Evolutionary conservation across 2,888 invertebrate genomes (phyloP).

Genomic region (Ormyrus thymus): DNA sequence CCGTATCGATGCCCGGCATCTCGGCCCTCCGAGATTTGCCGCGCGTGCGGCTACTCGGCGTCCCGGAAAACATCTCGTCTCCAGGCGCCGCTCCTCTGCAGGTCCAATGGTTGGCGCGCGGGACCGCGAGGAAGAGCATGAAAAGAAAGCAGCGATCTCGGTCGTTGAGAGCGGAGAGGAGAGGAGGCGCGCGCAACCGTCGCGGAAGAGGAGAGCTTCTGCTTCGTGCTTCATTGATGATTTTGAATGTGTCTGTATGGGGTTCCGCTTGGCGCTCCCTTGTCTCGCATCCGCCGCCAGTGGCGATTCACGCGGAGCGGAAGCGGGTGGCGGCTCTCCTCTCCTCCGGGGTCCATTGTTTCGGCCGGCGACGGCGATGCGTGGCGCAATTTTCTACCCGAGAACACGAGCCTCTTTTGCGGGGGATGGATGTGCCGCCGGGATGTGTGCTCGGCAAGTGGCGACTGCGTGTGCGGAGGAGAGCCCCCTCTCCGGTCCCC

Average conservation of each 20-base stretch:
- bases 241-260: slow-evolving; percentile 37
- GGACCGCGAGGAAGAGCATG: too few relatives aligned
- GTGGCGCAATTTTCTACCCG: slow-evolving; percentile 24
- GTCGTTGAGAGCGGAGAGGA: background rate
- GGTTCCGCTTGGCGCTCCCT: background rate
- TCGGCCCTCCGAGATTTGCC: background rate
- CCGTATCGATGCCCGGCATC: background rate
- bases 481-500: slow-evolving; percentile 4
- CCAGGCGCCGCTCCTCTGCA: background rate
- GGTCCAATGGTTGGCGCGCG: too few relatives aligned
- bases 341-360: slow-evolving; percentile 17
- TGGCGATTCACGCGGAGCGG: slow-evolving; percentile 39
- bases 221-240: slow-evolving; percentile 35
- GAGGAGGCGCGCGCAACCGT: background rate
- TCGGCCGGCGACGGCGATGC: background rate
- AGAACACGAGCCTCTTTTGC: slow-evolving; percentile 32
- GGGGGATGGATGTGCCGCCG: slow-evolving; percentile 25
- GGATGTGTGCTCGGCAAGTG: background rate
- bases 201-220: slow-evolving; percentile 21
- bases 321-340: slow-evolving; percentile 16
- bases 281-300: slow-evolving; percentile 18
- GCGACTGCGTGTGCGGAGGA: background rate
- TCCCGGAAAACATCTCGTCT: slow-evolving; percentile 17
- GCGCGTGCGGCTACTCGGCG: background rate
- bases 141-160: background rate